These are phyloP conservation scores for Cochlearius cochlearius DNA, from an alignment of 2,113 vertebrate species.

Conservation along the genomic window DNA sequence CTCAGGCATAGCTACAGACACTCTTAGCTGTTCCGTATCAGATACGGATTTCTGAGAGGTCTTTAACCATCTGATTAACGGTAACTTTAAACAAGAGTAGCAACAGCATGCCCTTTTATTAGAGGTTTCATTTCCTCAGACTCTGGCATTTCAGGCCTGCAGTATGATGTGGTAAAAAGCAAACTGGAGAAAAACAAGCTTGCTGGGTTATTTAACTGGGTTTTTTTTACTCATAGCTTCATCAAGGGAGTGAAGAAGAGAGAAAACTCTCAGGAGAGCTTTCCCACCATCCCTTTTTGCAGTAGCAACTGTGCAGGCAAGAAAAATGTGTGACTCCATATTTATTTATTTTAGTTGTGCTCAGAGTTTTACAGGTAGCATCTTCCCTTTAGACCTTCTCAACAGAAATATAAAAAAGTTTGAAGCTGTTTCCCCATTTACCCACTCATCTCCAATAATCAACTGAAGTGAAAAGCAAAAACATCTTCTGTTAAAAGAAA, in stretches of 20 bases:
- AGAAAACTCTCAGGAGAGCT: not conserved
- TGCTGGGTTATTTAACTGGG: not conserved
- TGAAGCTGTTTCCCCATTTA: constrained; percentile 26
- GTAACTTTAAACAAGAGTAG: not conserved
- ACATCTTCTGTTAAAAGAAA: not conserved
- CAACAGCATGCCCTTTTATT: rapidly evolving
- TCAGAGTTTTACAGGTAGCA: constrained; percentile 58
- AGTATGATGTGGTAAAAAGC: not conserved
- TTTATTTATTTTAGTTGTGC: constrained; percentile 59
- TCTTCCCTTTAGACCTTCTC: constrained; percentile 63
- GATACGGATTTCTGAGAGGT: not conserved
- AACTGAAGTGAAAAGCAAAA: constrained; percentile 28
- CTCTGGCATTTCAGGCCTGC: not conserved
- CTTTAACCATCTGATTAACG: not conserved
- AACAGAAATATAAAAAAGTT: constrained; percentile 52
- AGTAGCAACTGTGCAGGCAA: not conserved
- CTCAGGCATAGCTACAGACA: not conserved
- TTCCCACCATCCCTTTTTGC: not conserved
- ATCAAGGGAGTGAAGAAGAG: not conserved
- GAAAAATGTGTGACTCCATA: not conserved
- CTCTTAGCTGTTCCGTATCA: not conserved
- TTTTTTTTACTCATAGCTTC: not conserved
- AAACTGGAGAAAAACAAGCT: not conserved
- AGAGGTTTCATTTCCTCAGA: not conserved
- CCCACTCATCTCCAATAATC: not conserved